These are phyloP conservation scores for Byasa hedistus DNA, from an alignment of 2,888 invertebrate genomes.

Conservation along the genomic window DNA sequence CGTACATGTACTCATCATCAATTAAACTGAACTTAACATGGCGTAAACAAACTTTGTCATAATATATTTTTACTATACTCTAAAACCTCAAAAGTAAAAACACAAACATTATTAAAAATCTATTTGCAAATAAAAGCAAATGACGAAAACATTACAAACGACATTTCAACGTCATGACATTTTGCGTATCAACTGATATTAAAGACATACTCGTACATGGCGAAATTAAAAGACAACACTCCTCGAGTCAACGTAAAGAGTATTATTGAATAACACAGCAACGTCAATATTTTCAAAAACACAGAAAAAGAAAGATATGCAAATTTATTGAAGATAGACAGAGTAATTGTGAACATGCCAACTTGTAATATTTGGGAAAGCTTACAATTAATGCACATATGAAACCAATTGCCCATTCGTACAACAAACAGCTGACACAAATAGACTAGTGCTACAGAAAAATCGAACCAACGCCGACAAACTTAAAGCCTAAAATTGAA, in stretches of 20 bases:
- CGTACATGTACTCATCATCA: too few species aligned
- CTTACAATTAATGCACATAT: slow-evolving; percentile 62
- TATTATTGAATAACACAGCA: not conserved
- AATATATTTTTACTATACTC: too few species aligned
- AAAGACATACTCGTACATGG: slow-evolving; percentile 2
- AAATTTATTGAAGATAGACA: slow-evolving; percentile 25
- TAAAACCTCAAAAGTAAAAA: too few species aligned
- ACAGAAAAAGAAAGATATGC: not conserved
- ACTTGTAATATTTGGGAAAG: slow-evolving; percentile 48
- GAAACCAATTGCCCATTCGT: slow-evolving; percentile 48
- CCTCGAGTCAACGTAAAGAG: not conserved
- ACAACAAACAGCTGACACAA: slow-evolving; percentile 42
- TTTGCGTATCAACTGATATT: not conserved
- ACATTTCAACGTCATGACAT: not conserved
- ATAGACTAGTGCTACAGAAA: slow-evolving; percentile 39
- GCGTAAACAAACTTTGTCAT: too few species aligned
- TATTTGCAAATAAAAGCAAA: not conserved
- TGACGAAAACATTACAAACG: not conserved
- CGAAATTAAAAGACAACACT: not conserved
- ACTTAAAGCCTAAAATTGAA: slow-evolving; percentile 44
- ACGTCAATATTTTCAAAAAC: not conserved
- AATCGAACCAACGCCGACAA: slow-evolving; percentile 42
- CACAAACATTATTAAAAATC: not conserved
- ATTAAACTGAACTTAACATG: too few species aligned
- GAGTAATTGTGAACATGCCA: slow-evolving; percentile 41